A percentile compares a stretch with the other conserved stretches of the same genome.
phyloP scores from a whole-genome alignment of 92 coral and sea anemone genomes.

The Metridium senile region DNA sequence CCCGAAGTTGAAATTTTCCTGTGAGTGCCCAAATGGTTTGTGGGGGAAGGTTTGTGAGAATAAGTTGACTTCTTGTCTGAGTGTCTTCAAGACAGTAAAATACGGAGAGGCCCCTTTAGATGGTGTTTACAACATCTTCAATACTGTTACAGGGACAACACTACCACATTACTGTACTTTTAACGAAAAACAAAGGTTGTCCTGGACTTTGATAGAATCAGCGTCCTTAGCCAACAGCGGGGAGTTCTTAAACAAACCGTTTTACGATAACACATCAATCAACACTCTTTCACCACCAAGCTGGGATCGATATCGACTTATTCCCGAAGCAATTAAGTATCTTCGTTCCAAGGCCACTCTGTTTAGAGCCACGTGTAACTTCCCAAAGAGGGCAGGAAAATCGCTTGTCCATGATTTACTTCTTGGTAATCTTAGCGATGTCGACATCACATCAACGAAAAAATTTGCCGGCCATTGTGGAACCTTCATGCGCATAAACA shows the following conservation, averaged over 20 bases:
- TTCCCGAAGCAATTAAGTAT: neutral
- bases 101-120: neutral
- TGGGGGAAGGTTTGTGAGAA: neutral
- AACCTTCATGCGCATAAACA: neutral
- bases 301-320: neutral
- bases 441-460: neutral
- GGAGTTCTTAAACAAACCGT: neutral
- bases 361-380: neutral
- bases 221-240: neutral
- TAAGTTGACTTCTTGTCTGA: neutral
- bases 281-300: neutral
- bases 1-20: neutral
- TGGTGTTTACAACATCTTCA: neutral
- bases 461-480: neutral
- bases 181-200: neutral
- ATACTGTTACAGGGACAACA: neutral
- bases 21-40: neutral
- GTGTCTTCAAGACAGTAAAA: neutral
- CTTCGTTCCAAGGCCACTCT: neutral
- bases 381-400: neutral
- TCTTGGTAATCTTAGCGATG: neutral
- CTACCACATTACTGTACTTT: neutral
- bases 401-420: neutral
- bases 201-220: conserved; percentile 4
- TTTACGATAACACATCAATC: neutral